A percentile compares a stretch with the other conserved stretches of the same genome.
Evolutionary conservation across 2,888 invertebrate genomes (phyloP).

Genomic region (Crepidodera aurea): DNA sequence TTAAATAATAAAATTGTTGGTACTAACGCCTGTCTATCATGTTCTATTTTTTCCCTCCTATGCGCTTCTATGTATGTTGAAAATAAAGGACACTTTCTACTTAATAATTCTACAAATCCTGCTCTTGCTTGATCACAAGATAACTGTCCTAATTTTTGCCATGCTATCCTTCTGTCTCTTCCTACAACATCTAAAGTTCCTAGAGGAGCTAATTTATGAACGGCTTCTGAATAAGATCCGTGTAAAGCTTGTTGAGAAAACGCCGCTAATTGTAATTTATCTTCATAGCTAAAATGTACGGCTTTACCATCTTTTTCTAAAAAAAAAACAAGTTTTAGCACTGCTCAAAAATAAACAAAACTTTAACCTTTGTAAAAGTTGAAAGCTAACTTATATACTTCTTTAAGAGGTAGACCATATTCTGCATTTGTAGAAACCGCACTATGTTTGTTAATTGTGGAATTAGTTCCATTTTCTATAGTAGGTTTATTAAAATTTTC

Average conservation of each 20-base stretch:
- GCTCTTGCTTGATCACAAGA: constrained; percentile 88
- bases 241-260: constrained; percentile 90
- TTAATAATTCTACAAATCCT: constrained; percentile 88
- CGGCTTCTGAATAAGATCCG: constrained; percentile 79
- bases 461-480: constrained; percentile 43
- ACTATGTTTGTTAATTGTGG: constrained; percentile 34
- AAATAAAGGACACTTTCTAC: constrained; percentile 88
- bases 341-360: not conserved
- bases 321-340: constrained; percentile 9
- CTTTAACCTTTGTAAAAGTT: constrained; percentile 90
- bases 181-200: constrained; percentile 97
- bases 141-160: constrained; percentile 91
- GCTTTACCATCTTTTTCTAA: constrained; percentile 99
- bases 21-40: constrained; percentile 69
- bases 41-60: constrained; percentile 85
- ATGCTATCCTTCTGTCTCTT: constrained; percentile 88
- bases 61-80: constrained; percentile 91
- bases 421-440: constrained; percentile 56
- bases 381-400: constrained; percentile 88
- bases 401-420: constrained; percentile 76
- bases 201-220: constrained; percentile 74
- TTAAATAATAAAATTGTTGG: too few species aligned
- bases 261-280: constrained; percentile 89
- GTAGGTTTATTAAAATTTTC: constrained; percentile 53
- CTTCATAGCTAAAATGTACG: constrained; percentile 91